Conservation (phyloP, 2,113 vertebrate species). For the Aspiorhynchus laticeps region DNA sequence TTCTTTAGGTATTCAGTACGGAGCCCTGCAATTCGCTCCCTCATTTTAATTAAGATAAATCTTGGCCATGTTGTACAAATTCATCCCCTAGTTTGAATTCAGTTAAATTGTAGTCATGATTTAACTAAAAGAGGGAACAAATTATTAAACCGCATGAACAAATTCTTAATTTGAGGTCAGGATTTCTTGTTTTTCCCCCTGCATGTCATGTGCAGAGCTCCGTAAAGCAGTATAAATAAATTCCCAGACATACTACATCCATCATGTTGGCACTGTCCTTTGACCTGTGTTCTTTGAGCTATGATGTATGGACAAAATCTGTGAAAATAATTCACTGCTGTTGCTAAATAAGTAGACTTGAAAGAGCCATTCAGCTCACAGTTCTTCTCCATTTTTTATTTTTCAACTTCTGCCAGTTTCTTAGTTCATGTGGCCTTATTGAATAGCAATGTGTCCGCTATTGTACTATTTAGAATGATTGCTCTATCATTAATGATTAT, state of each 20-base stretch:
- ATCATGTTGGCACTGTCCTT: constrained; percentile 30
- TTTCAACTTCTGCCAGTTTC: neutral
- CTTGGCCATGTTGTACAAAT: neutral
- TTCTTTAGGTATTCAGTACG: neutral
- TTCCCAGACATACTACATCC: constrained; percentile 18
- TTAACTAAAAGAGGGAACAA: neutral
- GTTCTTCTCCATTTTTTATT: neutral
- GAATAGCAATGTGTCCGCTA: neutral
- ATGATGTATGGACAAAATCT: constrained; percentile 10
- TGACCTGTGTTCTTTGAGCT: constrained; percentile 1
- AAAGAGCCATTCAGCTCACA: constrained; percentile 11
- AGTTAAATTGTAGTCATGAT: neutral
- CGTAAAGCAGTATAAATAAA: constrained; percentile 11
- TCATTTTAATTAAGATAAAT: neutral
- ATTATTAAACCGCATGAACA: neutral
- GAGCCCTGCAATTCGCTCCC: neutral
- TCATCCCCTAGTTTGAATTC: neutral
- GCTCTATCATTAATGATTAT: neutral
- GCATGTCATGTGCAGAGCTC: neutral
- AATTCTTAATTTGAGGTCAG: neutral
- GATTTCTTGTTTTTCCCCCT: neutral
- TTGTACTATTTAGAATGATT: neutral
- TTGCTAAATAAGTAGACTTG: neutral
- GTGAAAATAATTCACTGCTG: neutral
- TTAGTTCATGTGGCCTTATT: neutral